Evolutionary conservation across 2,113 vertebrate genomes (phyloP).

Genomic region (Trogon melanurus): DNA sequence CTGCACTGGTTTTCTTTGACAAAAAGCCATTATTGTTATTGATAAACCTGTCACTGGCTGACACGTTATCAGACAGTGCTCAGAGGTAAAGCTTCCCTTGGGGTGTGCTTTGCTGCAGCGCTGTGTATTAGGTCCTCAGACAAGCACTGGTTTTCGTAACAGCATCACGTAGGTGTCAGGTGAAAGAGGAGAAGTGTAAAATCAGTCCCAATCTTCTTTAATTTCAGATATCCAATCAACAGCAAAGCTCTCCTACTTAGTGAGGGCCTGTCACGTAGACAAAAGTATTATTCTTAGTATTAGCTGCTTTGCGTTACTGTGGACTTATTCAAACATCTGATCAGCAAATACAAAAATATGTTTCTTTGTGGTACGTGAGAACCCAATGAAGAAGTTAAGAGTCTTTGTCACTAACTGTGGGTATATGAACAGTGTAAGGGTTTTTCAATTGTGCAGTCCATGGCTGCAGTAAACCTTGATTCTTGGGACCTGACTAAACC

Average conservation of each 20-base stretch:
- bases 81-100: conserved; percentile 9
- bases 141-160: not conserved
- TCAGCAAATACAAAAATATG: not conserved
- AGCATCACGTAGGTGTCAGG: not conserved
- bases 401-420: not conserved
- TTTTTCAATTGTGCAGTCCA: not conserved
- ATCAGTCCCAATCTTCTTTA: not conserved
- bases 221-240: not conserved
- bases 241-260: not conserved
- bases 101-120: not conserved
- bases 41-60: conserved; percentile 44
- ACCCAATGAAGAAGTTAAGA: not conserved
- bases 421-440: not conserved
- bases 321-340: not conserved
- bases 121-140: not conserved
- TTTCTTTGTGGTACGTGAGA: not conserved
- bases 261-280: not conserved
- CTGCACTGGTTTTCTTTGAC: not conserved
- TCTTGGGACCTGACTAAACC: rapidly evolving
- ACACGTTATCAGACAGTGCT: not conserved
- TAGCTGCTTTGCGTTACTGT: not conserved
- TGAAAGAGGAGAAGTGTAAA: not conserved
- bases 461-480: not conserved
- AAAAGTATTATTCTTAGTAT: not conserved
- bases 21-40: conserved; percentile 50